Conservation (phyloP, 2,797 vertebrate species). For the Spinus olivaceus region DNA sequence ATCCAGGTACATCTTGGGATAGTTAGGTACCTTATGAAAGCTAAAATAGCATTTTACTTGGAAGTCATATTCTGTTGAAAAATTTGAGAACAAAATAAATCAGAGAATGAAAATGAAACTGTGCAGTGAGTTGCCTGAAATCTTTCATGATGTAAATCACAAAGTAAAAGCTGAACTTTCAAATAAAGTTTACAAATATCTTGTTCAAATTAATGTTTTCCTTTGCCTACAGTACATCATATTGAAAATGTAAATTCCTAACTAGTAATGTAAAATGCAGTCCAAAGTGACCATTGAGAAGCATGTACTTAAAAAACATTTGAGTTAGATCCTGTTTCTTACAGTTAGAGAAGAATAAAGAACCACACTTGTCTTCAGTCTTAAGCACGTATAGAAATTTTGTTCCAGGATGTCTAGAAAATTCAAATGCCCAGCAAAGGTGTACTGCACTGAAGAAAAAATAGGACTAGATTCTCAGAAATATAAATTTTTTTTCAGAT, state of each 20-base stretch:
- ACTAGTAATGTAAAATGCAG: neutral
- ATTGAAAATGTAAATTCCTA: neutral
- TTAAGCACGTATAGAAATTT: neutral
- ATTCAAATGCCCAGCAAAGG: neutral
- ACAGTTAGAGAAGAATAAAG: neutral
- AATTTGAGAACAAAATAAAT: neutral
- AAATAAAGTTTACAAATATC: neutral
- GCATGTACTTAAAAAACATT: neutral
- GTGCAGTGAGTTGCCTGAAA: neutral
- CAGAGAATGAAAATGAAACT: neutral
- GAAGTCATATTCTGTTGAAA: neutral
- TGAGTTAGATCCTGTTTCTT: neutral
- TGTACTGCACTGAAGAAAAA: neutral
- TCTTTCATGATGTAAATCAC: neutral
- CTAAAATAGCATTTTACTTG: neutral
- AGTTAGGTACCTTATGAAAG: neutral
- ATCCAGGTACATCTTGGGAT: neutral
- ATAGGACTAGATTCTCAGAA: neutral
- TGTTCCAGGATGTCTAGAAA: neutral
- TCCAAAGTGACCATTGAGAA: neutral
- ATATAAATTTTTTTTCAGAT: neutral
- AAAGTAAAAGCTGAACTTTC: neutral
- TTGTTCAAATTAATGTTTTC: neutral
- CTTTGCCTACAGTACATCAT: neutral
- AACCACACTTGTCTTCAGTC: neutral